Evolutionary conservation across 2,113 vertebrate genomes (phyloP).

Genomic region (Passer montanus): DNA sequence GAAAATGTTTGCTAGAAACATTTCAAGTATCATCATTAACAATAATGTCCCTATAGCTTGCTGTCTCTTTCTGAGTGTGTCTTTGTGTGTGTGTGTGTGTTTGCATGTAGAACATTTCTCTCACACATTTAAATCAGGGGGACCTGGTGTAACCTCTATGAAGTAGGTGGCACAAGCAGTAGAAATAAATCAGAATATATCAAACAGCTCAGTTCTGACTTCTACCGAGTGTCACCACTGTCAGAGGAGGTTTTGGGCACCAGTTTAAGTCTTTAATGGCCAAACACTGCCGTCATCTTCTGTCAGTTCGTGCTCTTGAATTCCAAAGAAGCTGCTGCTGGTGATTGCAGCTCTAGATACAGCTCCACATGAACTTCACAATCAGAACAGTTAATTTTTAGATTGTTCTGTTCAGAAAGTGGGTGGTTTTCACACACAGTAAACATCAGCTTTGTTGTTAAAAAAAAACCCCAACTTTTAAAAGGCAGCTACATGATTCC

Average conservation of each 20-base stretch:
- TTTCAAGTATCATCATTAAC: neutral
- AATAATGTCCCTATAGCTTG: neutral
- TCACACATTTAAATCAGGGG: neutral
- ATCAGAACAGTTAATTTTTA: slow-evolving; percentile 9
- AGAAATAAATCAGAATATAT: neutral
- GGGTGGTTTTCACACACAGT: neutral
- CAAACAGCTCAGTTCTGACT: neutral
- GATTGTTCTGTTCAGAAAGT: neutral
- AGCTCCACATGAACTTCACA: neutral
- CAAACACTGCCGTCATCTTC: neutral
- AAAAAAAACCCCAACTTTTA: neutral
- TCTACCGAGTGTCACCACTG: neutral
- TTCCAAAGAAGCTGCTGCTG: slow-evolving; percentile 27
- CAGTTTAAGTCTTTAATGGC: slow-evolving; percentile 15
- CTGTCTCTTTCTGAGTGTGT: neutral
- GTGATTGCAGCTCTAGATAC: neutral
- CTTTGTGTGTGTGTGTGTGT: neutral
- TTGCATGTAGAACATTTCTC: neutral
- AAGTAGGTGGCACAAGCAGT: neutral
- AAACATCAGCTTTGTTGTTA: neutral
- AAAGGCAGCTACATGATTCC: neutral
- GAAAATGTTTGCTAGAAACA: neutral
- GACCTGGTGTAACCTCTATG: neutral
- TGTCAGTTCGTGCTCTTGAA: neutral
- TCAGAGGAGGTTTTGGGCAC: slow-evolving; percentile 35